Evolutionary conservation across 92 coral and sea anemone genomes (phyloP).

Genomic region (Zoanthus sansibaricus): DNA sequence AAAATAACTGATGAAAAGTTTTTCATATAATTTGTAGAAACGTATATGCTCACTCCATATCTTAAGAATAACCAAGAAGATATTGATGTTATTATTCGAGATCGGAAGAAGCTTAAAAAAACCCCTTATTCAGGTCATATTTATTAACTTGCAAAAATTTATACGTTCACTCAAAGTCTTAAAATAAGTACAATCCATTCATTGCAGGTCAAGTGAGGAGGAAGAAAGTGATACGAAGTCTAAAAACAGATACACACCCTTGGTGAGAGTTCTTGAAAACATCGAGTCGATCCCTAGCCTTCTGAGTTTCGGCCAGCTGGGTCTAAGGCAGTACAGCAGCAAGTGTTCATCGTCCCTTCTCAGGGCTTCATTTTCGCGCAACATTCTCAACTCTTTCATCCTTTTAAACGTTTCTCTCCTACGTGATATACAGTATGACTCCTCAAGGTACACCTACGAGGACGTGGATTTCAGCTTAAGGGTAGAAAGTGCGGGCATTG

Average conservation of each 20-base stretch:
- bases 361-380: conserved; percentile 82
- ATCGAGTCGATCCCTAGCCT: conserved; percentile 83
- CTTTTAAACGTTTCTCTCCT: conserved; percentile 76
- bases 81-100: too few relatives aligned
- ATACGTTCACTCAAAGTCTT: too few relatives aligned
- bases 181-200: background rate
- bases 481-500: conserved; percentile 66
- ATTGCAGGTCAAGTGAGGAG: conserved; percentile 16
- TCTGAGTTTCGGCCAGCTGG: conserved; percentile 76
- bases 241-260: conserved; percentile 67
- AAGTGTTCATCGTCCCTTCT: conserved; percentile 63
- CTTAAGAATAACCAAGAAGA: too few relatives aligned
- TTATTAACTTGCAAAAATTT: too few relatives aligned
- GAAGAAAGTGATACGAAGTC: conserved; percentile 43
- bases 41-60: too few relatives aligned
- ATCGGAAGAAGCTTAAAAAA: too few relatives aligned
- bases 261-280: conserved; percentile 71
- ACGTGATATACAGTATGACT: conserved; percentile 75
- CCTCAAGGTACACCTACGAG: conserved; percentile 80
- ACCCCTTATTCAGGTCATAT: too few relatives aligned
- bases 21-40: too few relatives aligned
- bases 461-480: conserved; percentile 83
- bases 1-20: too few relatives aligned
- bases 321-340: conserved; percentile 86
- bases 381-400: conserved; percentile 76